phyloP scores from a whole-genome alignment of 2,888 invertebrate species.

The Cataglyphis rosenhaueri region DNA sequence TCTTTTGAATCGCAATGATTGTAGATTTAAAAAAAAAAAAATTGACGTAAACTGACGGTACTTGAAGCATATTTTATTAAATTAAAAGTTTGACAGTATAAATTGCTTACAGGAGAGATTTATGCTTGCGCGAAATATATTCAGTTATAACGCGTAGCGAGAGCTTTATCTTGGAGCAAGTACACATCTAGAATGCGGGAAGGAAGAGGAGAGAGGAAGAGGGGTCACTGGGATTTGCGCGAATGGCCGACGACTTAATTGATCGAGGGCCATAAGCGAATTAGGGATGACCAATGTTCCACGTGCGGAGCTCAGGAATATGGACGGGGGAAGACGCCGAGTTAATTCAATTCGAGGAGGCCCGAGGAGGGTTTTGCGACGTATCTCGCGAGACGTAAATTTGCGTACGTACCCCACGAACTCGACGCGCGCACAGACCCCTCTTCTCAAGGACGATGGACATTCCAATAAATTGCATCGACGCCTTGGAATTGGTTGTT shows the following conservation, averaged over 20 bases:
- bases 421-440: conserved; percentile 4
- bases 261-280: conserved; percentile 77
- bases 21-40: neutral
- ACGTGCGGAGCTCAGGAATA: conserved; percentile 71
- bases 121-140: neutral
- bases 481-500: conserved; percentile 69
- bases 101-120: neutral
- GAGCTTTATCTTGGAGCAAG: conserved; percentile 58
- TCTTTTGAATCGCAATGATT: neutral
- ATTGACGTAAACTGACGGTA: neutral
- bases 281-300: conserved; percentile 78
- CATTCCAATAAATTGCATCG: conserved; percentile 79
- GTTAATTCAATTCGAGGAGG: conserved; percentile 77
- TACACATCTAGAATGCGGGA: conserved; percentile 52
- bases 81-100: neutral
- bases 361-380: conserved; percentile 69
- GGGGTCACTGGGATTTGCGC: conserved; percentile 74
- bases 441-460: conserved; percentile 70
- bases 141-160: conserved; percentile 35
- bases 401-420: conserved; percentile 68
- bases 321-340: conserved; percentile 74
- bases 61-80: neutral
- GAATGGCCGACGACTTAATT: conserved; percentile 76
- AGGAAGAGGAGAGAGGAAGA: neutral
- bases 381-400: conserved; percentile 77